phyloP scores from a whole-genome alignment of 2,888 invertebrate genomes.

The Agonopterix subpropinquella region DNA sequence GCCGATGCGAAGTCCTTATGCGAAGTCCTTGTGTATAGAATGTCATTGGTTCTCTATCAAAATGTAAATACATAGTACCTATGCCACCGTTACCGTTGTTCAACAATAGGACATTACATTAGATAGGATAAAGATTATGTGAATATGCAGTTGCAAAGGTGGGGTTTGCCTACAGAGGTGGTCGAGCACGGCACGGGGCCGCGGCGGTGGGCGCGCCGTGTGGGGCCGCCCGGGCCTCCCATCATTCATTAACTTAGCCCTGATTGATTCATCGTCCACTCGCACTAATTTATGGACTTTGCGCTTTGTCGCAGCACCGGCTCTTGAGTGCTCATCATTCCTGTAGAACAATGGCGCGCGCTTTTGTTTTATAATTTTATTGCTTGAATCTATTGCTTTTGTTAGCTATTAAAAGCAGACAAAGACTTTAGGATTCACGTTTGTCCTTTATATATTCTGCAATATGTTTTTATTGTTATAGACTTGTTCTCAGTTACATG shows the following conservation, averaged over 20 bases:
- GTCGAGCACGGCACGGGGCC: conserved; percentile 11
- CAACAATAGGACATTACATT: too few species aligned
- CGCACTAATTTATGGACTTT: conserved; percentile 59
- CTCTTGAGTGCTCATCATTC: conserved; percentile 23
- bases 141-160: not conserved
- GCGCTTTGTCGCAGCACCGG: conserved; percentile 47
- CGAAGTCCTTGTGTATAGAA: too few species aligned
- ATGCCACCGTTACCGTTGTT: too few species aligned
- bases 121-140: too few species aligned
- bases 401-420: conserved; percentile 21
- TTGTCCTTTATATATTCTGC: too few species aligned
- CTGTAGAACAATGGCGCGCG: conserved; percentile 44
- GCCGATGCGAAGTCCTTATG: too few species aligned
- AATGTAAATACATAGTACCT: too few species aligned
- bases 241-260: conserved; percentile 45
- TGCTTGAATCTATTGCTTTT: conserved; percentile 29
- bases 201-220: conserved; percentile 47
- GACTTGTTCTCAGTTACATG: too few species aligned
- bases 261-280: conserved; percentile 69
- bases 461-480: too few species aligned
- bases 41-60: too few species aligned
- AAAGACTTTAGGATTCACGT: too few species aligned
- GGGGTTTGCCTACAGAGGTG: conserved; percentile 21
- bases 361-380: conserved; percentile 43
- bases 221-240: conserved; percentile 40